Percentiles rank a stretch among this genome's conserved stretches.
Evolutionary conservation across 2,113 vertebrate genomes (phyloP).

Genomic region (Mungos mungo): DNA sequence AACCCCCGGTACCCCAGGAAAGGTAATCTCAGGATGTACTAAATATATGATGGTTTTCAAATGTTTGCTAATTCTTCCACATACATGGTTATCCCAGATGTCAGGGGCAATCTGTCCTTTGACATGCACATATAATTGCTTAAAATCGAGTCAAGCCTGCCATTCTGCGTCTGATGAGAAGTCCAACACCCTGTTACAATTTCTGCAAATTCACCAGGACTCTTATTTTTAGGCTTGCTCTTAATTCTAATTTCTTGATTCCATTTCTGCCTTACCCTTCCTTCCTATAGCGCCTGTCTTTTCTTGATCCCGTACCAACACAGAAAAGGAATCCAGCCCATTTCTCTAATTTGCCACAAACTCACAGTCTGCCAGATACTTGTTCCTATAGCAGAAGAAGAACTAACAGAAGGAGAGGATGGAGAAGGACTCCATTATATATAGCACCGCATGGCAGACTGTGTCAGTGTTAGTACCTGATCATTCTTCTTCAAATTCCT

Average conservation of each 20-base stretch:
- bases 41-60: neutral
- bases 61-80: neutral
- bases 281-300: neutral
- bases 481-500: neutral
- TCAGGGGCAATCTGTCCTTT: neutral
- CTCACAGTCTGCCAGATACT: neutral
- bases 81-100: neutral
- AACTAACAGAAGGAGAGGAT: neutral
- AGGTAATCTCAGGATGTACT: neutral
- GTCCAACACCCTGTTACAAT: neutral
- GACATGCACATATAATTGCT: neutral
- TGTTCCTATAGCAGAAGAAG: neutral
- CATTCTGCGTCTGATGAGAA: neutral
- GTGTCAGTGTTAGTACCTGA: neutral
- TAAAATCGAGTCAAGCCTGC: neutral
- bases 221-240: neutral
- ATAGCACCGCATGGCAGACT: neutral
- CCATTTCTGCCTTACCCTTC: neutral
- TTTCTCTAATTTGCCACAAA: neutral
- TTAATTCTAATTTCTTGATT: slow-evolving; percentile 16
- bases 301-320: neutral
- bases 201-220: neutral
- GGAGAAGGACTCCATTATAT: neutral
- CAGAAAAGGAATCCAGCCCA: neutral
- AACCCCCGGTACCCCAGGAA: neutral